These are phyloP conservation scores for Hyles vespertilio DNA, from an alignment of 1,140 invertebrate species.

Conservation along the genomic window DNA sequence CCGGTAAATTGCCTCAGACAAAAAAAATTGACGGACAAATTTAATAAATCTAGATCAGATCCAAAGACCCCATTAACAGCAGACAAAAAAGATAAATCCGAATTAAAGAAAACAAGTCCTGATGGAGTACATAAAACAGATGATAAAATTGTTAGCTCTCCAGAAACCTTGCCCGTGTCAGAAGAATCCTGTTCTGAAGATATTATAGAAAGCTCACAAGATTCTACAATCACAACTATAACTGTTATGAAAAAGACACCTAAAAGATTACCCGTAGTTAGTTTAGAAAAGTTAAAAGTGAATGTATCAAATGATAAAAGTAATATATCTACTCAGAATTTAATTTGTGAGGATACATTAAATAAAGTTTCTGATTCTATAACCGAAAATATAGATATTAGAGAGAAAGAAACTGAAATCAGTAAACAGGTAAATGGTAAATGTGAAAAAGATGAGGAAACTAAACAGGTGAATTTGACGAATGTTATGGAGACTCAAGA, in stretches of 20 bases:
- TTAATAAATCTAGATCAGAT: slow-evolving; percentile 37
- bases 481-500: too few species aligned
- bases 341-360: not conserved
- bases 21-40: slow-evolving; percentile 37
- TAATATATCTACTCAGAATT: slow-evolving; percentile 16
- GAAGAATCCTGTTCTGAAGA: slow-evolving; percentile 57
- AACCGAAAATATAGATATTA: too few species aligned
- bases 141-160: slow-evolving; percentile 8
- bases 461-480: too few species aligned
- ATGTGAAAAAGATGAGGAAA: too few species aligned
- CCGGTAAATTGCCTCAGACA: slow-evolving; percentile 25
- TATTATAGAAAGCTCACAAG: slow-evolving; percentile 73
- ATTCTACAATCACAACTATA: slow-evolving; percentile 57
- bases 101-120: slow-evolving; percentile 12
- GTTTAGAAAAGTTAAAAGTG: slow-evolving; percentile 18
- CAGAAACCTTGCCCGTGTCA: slow-evolving; percentile 6
- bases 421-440: too few species aligned
- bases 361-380: not conserved
- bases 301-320: not conserved
- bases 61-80: slow-evolving; percentile 16
- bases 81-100: slow-evolving; percentile 29
- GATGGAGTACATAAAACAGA: slow-evolving; percentile 6
- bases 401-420: too few species aligned
- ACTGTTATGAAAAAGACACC: slow-evolving; percentile 40
- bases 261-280: slow-evolving; percentile 36